Evolutionary conservation across 1,140 invertebrate species (phyloP).

Genomic region (Aplysia californica): DNA sequence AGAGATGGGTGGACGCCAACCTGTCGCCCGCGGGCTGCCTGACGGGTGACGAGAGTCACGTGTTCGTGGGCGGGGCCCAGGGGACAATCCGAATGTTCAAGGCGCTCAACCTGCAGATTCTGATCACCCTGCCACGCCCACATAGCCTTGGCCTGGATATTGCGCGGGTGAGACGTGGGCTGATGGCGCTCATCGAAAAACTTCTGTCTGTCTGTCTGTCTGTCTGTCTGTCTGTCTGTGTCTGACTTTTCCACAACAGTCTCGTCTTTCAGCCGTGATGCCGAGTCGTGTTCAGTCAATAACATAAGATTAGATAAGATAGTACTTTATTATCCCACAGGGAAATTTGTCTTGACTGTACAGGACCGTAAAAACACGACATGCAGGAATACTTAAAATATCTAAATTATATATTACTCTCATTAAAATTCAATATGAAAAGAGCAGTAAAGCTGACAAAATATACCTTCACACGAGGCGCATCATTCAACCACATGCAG

Average conservation of each 20-base stretch:
- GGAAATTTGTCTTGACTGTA: no score
- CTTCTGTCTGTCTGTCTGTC: not conserved
- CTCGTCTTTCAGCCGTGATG: not conserved
- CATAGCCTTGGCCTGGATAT: constrained; percentile 23
- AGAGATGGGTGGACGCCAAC: constrained; percentile 21
- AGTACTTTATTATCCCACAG: no score
- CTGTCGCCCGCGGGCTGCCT: not conserved
- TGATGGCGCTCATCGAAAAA: not conserved
- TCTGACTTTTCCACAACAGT: not conserved
- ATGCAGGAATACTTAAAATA: not conserved
- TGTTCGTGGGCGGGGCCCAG: constrained; percentile 18
- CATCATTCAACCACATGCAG: no score
- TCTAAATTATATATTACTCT: no score
- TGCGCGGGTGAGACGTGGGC: constrained; percentile 1
- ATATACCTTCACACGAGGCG: no score
- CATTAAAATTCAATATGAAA: no score
- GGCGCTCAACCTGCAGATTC: constrained; percentile 11
- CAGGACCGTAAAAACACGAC: no score
- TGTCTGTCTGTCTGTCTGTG: not conserved
- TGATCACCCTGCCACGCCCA: constrained; percentile 12
- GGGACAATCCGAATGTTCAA: constrained; percentile 16
- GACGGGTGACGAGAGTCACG: constrained; percentile 6
- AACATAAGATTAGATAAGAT: no score
- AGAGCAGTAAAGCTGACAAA: no score
- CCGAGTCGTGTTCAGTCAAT: not conserved